Conservation (phyloP, 2,888 invertebrate species). For the Hydriomena furcata region DNA sequence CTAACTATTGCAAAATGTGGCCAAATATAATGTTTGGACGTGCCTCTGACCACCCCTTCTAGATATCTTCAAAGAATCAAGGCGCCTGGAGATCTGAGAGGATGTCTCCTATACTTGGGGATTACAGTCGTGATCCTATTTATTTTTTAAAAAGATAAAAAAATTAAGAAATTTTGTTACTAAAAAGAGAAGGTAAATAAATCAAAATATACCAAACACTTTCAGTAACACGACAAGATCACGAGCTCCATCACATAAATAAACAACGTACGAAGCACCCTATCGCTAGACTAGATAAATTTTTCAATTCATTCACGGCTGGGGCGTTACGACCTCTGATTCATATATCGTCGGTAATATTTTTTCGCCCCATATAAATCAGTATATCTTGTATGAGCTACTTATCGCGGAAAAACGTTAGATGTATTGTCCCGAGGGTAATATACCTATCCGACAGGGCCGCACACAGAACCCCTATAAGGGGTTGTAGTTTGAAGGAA, state of each 20-base stretch:
- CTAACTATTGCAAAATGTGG: no score
- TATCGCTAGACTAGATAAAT: conserved; percentile 26
- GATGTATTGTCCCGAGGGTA: conserved; percentile 70
- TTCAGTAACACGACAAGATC: conserved; percentile 6
- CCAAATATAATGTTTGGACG: no score
- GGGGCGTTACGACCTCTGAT: conserved; percentile 41
- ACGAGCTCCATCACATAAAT: conserved; percentile 6
- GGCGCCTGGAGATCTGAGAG: no score
- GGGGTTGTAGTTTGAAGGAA: not conserved
- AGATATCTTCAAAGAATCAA: no score
- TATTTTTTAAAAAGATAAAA: no score
- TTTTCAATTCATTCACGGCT: conserved; percentile 41
- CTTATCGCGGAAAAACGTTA: conserved; percentile 67
- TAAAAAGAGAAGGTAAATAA: conserved; percentile 11
- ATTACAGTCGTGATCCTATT: no score
- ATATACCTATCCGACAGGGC: conserved; percentile 49
- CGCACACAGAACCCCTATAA: conserved; percentile 7
- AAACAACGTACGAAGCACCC: conserved; percentile 3
- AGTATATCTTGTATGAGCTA: conserved; percentile 70
- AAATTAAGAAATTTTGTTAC: no score
- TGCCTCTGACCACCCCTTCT: no score
- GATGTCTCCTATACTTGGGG: no score
- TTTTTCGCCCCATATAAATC: conserved; percentile 69
- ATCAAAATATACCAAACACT: conserved; percentile 1
- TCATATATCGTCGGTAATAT: conserved; percentile 51